Evolutionary conservation across 2,888 invertebrate species (phyloP).

Genomic region (Pocota personata): DNA sequence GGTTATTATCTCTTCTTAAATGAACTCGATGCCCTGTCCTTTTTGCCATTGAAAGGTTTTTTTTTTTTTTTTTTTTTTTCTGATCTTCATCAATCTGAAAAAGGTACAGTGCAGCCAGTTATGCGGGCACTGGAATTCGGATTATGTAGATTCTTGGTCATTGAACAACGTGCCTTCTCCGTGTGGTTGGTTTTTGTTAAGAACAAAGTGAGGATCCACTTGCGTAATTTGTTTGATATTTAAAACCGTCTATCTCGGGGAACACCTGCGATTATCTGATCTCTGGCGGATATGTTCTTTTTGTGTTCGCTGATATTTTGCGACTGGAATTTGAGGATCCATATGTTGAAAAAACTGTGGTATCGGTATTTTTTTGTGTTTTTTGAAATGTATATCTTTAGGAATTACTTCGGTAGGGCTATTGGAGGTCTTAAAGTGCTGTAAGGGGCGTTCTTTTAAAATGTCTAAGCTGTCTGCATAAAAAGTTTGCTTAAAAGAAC

Average conservation of each 20-base stretch:
- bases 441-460: no score
- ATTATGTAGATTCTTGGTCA: constrained; percentile 70
- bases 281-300: constrained; percentile 65
- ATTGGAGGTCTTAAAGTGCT: no score
- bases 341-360: neutral
- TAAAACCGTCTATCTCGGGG: constrained; percentile 60
- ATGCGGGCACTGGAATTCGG: constrained; percentile 72
- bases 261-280: constrained; percentile 74
- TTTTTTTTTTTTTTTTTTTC: constrained; percentile 7
- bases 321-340: constrained; percentile 27
- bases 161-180: constrained; percentile 39
- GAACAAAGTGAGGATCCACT: constrained; percentile 68
- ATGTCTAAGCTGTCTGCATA: no score
- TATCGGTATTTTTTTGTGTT: neutral
- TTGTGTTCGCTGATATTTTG: constrained; percentile 20
- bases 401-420: no score
- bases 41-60: constrained; percentile 50
- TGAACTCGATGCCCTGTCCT: constrained; percentile 54
- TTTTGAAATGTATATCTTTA: neutral
- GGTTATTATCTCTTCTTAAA: constrained; percentile 52
- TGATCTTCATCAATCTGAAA: constrained; percentile 50
- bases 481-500: no score
- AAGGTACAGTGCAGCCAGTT: constrained; percentile 59
- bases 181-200: constrained; percentile 29
- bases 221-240: constrained; percentile 73